Percentiles rank a stretch among this genome's conserved stretches.
Conservation (phyloP, 2,888 invertebrate genomes). For the Xestobium rufovillosum region DNA sequence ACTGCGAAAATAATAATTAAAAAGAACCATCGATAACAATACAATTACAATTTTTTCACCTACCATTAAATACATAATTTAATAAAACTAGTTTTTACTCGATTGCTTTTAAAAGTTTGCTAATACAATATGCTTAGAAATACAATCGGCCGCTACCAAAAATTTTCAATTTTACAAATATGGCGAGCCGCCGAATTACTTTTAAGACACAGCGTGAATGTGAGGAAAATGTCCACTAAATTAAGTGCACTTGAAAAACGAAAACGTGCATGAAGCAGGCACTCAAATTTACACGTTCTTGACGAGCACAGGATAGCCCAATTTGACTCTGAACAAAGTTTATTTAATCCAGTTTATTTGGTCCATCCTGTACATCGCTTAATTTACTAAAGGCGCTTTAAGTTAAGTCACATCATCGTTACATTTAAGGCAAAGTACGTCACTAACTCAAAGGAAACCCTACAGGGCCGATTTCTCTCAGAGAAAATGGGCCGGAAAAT, state of each 20-base stretch:
- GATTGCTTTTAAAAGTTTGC: conserved; percentile 36
- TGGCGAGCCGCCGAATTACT: conserved; percentile 30
- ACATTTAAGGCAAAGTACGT: conserved; percentile 7
- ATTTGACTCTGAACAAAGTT: too few relatives aligned
- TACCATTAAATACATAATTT: not conserved
- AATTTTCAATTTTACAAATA: conserved; percentile 16
- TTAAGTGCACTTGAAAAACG: conserved; percentile 32
- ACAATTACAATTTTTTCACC: not conserved
- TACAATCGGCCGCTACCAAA: conserved; percentile 16
- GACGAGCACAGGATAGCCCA: too few relatives aligned
- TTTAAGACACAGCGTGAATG: conserved; percentile 43
- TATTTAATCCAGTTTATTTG: too few relatives aligned
- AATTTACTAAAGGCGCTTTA: too few relatives aligned
- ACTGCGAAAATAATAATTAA: not conserved
- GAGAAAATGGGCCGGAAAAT: too few relatives aligned
- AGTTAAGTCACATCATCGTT: too few relatives aligned
- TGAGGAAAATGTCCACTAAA: conserved; percentile 35
- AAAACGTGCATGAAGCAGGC: too few relatives aligned
- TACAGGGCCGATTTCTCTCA: too few relatives aligned
- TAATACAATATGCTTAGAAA: conserved; percentile 26
- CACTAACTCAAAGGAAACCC: too few relatives aligned
- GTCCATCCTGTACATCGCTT: too few relatives aligned
- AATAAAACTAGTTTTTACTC: conserved; percentile 26
- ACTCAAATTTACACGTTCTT: too few relatives aligned
- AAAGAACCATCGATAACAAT: not conserved